A percentile compares a stretch with the other conserved stretches of the same genome.
These are phyloP conservation scores for Chiridota heheva DNA, from an alignment of 35 echinoderm and acorn worm species.

Conservation along the genomic window DNA sequence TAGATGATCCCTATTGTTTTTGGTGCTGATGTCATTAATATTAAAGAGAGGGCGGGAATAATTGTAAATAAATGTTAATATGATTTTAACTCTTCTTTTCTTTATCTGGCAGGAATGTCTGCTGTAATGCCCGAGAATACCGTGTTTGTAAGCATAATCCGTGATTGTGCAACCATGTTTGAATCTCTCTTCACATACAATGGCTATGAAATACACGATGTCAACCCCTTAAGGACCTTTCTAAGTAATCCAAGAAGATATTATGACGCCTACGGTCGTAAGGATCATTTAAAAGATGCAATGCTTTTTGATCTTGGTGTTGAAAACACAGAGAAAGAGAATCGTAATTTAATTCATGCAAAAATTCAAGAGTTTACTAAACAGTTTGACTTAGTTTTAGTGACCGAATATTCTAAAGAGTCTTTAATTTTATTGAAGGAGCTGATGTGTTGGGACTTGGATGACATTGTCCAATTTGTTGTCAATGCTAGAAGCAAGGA, in stretches of 20 bases:
- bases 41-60: too few species aligned
- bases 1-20: too few species aligned
- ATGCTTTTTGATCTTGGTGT: constrained; percentile 87
- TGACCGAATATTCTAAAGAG: constrained; percentile 94
- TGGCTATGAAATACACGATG: background rate
- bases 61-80: too few species aligned
- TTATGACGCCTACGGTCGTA: background rate
- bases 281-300: constrained; percentile 42
- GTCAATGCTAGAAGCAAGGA: constrained; percentile 62
- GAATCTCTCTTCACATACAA: constrained; percentile 74
- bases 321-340: background rate
- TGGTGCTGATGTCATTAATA: too few species aligned
- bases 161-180: constrained; percentile 70
- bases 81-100: too few species aligned
- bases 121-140: constrained; percentile 63
- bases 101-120: constrained; percentile 67
- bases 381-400: constrained; percentile 77
- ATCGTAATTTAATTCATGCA: constrained; percentile 16
- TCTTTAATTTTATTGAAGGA: constrained; percentile 78
- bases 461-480: constrained; percentile 81
- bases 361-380: constrained; percentile 41
- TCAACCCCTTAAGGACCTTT: constrained; percentile 53
- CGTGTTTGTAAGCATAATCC: constrained; percentile 62
- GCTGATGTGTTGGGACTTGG: constrained; percentile 85
- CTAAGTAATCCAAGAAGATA: constrained; percentile 49